Base-by-base conservation (phyloP, 2,888 invertebrate species). In the Loripinus fragilis region DNA sequence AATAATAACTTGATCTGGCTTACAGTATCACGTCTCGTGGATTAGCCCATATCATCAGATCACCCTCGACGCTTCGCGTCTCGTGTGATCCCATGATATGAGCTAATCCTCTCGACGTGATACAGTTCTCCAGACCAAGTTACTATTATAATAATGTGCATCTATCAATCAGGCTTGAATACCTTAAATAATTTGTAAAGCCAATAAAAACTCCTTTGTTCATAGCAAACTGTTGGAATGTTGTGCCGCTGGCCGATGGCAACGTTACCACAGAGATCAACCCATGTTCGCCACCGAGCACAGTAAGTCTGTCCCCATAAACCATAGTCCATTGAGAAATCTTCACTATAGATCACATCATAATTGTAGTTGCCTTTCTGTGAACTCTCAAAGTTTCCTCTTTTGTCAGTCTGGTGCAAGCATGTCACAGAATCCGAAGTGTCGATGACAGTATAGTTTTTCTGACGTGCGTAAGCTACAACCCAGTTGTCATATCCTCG, bases 401-500 rank as follows among this genome's bases (percentile, higher is more conserved):
- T 20, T 20, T 76, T 67, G 30, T 67, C 64, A 7, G 84, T 84
- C 70, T 84, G 84, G 38, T 84, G 84, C 25, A 84, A 35, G 71
- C 81, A 78, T 2, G 76, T 72, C 28, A 79, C 65, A 7, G 79
- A 78, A n/a, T 80, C 79, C 15, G 84, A 73, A 10, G 75, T 76
- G 74, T 84, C 84, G 10, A 84, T 71, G 2, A 84, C 81, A 25
- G 79, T 77, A 33, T 71, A 67, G 30, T 84, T 81, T 5, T 66
- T 67, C 28, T 60, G 71, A 3, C 80, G 52, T 2, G 81, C 76
- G 55, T 69, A 78, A 15, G 83, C 77, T 0, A 85, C 80, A n/a
- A 85, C 68, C 83, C 83, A 85, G 41, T 85, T 85, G 67, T 85
- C 85, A 64, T 85, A 85, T 3, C 76, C 85, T 42, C 80, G 71